A percentile compares a stretch with the other conserved stretches of the same genome.
Evolutionary conservation across 2,888 invertebrate species (phyloP).

Genomic region (Amphipoea lucens): DNA sequence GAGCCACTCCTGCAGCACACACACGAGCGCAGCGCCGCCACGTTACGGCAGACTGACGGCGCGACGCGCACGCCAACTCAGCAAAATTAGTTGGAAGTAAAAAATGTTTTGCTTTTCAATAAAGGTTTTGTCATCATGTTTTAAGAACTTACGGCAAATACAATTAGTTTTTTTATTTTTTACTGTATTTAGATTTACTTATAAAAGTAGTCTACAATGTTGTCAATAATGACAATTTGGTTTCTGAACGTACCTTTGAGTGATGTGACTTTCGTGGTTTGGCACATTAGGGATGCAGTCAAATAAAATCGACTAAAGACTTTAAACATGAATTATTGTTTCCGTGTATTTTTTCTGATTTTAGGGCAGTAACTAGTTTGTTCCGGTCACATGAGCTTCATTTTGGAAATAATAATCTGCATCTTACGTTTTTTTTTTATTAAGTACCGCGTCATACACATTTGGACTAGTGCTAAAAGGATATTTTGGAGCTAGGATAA

Average conservation of each 20-base stretch:
- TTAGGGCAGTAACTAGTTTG: neutral
- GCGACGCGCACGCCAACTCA: constrained; percentile 87
- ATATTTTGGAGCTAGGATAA: neutral
- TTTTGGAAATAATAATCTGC: neutral
- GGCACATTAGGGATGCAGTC: neutral
- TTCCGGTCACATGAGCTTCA: neutral
- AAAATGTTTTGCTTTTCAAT: constrained; percentile 25
- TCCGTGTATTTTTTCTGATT: neutral
- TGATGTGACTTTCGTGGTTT: neutral
- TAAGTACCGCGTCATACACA: no score
- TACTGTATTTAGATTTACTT: constrained; percentile 1
- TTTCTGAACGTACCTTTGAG: constrained; percentile 56
- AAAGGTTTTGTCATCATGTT: constrained; percentile 9
- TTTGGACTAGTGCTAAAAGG: neutral
- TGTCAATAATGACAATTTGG: constrained; percentile 37
- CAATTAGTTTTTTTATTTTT: constrained; percentile 15
- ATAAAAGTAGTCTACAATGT: constrained; percentile 2
- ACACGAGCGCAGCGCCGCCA: constrained; percentile 89
- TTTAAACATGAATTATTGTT: neutral
- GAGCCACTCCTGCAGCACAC: constrained; percentile 88
- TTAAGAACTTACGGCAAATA: constrained; percentile 6
- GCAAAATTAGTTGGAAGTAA: constrained; percentile 74
- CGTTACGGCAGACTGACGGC: constrained; percentile 89
- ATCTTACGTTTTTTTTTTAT: neutral
- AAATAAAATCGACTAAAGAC: constrained; percentile 34